Evolutionary conservation across 37 sponge, comb jelly and placozoan species (phyloP).

Genomic region (Halisarca cf. caerulea): DNA sequence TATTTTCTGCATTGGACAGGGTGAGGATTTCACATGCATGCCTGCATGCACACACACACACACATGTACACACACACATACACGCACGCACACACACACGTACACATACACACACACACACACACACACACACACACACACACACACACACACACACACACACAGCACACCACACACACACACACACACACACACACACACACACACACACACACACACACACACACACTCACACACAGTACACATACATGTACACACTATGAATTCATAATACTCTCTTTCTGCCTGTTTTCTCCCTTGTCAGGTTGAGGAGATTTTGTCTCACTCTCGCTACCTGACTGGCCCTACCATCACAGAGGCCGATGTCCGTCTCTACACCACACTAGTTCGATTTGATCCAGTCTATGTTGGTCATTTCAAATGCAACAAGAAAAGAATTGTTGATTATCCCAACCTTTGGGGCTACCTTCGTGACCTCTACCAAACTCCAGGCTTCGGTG

Average conservation of each 20-base stretch:
- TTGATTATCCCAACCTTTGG: constrained; percentile 92
- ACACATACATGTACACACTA: constrained; percentile 3
- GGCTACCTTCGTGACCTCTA: constrained; percentile 89
- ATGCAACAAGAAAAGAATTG: constrained; percentile 88
- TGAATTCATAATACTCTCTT: too few relatives aligned
- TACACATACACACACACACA: constrained; percentile 15
- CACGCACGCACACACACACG: background rate
- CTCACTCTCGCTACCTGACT: constrained; percentile 74
- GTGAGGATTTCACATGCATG: constrained; percentile 11
- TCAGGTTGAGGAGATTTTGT: constrained; percentile 79
- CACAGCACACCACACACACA: constrained; percentile 28
- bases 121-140: constrained; percentile 22
- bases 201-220: constrained; percentile 37
- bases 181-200: constrained; percentile 37
- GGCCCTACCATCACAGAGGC: constrained; percentile 88
- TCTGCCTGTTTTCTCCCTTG: background rate
- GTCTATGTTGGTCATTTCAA: constrained; percentile 96
- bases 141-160: constrained; percentile 43
- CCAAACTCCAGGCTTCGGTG: constrained; percentile 79
- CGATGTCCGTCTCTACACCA: constrained; percentile 86
- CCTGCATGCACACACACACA: background rate
- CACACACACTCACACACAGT: constrained; percentile 38
- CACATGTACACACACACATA: constrained; percentile 3
- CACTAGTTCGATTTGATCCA: constrained; percentile 87
- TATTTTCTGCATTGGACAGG: constrained; percentile 84